Percentiles rank a stretch among this genome's conserved stretches.
These are phyloP conservation scores for Apis laboriosa DNA, from an alignment of 1,140 invertebrate genomes.

Conservation along the genomic window DNA sequence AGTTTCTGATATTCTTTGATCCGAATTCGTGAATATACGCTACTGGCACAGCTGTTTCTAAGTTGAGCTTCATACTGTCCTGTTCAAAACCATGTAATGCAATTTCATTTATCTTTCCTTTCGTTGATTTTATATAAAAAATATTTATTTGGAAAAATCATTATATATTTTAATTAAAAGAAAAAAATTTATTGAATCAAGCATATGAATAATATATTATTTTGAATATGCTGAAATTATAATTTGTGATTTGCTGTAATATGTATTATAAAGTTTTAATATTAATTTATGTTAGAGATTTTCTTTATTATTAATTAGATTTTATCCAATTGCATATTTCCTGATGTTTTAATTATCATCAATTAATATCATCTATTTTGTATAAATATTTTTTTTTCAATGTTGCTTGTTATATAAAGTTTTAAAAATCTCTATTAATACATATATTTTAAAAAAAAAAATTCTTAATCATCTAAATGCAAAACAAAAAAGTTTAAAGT, in stretches of 20 bases:
- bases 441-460: neutral
- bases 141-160: conserved; percentile 7
- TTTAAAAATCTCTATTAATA: neutral
- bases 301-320: neutral
- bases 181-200: neutral
- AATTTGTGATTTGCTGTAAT: neutral
- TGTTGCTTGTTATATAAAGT: neutral
- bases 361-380: neutral
- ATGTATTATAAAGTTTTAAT: neutral
- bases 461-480: neutral
- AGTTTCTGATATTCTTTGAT: neutral
- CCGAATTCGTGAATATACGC: neutral
- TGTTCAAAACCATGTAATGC: conserved; percentile 50
- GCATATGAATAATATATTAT: neutral
- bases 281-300: conserved; percentile 18
- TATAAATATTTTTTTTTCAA: neutral
- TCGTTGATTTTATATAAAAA: neutral
- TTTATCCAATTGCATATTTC: too few relatives aligned
- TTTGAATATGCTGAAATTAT: neutral
- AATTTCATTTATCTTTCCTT: conserved; percentile 46
- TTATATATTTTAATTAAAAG: conserved; percentile 1
- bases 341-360: neutral
- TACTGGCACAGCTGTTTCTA: conserved; percentile 79
- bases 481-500: neutral
- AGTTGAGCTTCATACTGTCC: conserved; percentile 77